Percentiles rank a stretch among this genome's conserved stretches.
phyloP scores from a whole-genome alignment of 2,113 vertebrate genomes.

The pig (Sus scrofa) region DNA sequence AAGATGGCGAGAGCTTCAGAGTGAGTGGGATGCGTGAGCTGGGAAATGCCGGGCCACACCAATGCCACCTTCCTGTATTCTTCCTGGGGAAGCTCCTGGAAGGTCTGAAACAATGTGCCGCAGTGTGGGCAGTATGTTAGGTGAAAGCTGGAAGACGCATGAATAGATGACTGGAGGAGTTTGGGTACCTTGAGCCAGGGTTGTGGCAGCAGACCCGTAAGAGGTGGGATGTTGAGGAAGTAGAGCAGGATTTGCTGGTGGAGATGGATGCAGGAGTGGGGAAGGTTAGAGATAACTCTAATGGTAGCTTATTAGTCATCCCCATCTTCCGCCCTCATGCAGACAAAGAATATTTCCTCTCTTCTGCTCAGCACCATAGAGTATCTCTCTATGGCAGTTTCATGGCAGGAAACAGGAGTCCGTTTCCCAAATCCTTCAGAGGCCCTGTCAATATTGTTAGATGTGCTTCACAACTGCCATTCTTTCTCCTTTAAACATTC shows the following conservation, averaged over 20 bases:
- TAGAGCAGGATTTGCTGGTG: neutral
- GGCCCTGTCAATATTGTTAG: neutral
- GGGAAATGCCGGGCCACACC: neutral
- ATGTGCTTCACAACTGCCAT: neutral
- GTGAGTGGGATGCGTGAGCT: neutral
- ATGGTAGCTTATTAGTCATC: neutral
- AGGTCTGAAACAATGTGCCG: neutral
- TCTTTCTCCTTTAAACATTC: slow-evolving; percentile 34
- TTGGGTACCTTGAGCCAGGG: neutral
- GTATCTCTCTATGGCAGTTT: neutral
- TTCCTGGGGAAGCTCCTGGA: neutral
- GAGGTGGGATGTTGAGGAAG: neutral
- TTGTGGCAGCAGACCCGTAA: rapidly evolving
- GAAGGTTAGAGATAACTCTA: neutral
- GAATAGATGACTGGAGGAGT: neutral
- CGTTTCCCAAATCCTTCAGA: neutral
- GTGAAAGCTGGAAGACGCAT: neutral
- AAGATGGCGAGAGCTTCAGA: neutral
- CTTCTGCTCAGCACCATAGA: neutral
- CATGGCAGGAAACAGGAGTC: neutral
- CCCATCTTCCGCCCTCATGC: neutral
- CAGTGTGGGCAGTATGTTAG: neutral
- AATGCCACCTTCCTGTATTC: neutral
- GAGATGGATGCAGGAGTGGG: neutral
- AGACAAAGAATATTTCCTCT: neutral